Evolutionary conservation across 2,113 vertebrate genomes (phyloP).

Genomic region (Oxyruncus cristatus): DNA sequence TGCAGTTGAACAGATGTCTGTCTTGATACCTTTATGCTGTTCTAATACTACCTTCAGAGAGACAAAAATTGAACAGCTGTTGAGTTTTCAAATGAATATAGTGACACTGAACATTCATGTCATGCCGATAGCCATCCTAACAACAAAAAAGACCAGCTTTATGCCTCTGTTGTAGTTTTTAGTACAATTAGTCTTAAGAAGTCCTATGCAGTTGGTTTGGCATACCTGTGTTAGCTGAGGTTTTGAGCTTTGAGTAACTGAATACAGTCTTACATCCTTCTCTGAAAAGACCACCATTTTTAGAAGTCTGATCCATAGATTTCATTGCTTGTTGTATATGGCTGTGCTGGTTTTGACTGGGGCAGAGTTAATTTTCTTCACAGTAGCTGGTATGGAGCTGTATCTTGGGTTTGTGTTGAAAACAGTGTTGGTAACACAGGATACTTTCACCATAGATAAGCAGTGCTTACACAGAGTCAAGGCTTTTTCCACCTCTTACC

Average conservation of each 20-base stretch:
- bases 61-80: constrained; percentile 15
- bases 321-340: background rate
- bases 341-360: background rate
- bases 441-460: background rate
- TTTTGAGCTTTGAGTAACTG: background rate
- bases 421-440: background rate
- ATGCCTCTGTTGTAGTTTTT: background rate
- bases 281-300: background rate
- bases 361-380: background rate
- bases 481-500: background rate
- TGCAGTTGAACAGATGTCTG: constrained; percentile 10
- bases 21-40: background rate
- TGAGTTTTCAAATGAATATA: background rate
- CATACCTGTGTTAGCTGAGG: background rate
- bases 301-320: background rate
- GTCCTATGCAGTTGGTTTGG: background rate
- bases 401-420: background rate
- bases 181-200: background rate
- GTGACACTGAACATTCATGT: background rate
- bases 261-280: background rate
- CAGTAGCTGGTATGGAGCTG: background rate
- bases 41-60: background rate
- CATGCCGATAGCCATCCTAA: background rate
- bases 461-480: background rate
- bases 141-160: background rate